Evolutionary conservation across 2,113 vertebrate genomes (phyloP), one percentile per base, ranked within the genome.

Genomic region (Brachyhypopomus gauderio): DNA sequence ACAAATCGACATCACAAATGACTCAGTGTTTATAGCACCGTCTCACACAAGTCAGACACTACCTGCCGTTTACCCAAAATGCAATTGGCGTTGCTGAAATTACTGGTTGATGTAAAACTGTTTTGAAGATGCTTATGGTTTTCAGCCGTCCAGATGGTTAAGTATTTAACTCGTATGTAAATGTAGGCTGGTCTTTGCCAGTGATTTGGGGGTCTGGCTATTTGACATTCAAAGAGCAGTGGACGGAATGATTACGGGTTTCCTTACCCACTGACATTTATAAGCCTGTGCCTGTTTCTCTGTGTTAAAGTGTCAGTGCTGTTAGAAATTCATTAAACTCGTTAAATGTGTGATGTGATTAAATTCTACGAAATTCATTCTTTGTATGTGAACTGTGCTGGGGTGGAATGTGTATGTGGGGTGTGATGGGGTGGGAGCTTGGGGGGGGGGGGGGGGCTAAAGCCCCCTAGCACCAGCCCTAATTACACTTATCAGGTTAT

Each of bases 31-130:
- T 72, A 30, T 69, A n/a, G 3, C 74, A 59, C 56, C 38, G 48
- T 58, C 77, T 38, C 60, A 81, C 56, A 81, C 62, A 75, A 41
- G 79, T 72, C 48, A 75, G 72, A 59, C 79, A 67, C 48, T 59
- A 34, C 11, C 41, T 64, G 22, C 48, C 59, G 79, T 62, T 75
- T 59, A 59, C 11, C 62, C 12, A 74, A 80, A 58, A 8, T 69
- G 48, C 48, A 58, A 66, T 56, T 52, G 2, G 27, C 63, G 25
- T 78, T 30, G 12, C 14, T 69, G 63, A 58, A 36, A 72, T 72
- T 48, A 48, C 23, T 14, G 19, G 38, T 5, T 27, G 5, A 36
- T 72, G 69, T 72, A 19, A 55, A 66, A 74, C 36, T 80, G 62
- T 52, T 73, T 22, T 12, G 41, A 63, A 7, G 48, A 63, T 8